Evolutionary conservation across 2,888 invertebrate genomes (phyloP).

Genomic region (Plagiodera versicolora): DNA sequence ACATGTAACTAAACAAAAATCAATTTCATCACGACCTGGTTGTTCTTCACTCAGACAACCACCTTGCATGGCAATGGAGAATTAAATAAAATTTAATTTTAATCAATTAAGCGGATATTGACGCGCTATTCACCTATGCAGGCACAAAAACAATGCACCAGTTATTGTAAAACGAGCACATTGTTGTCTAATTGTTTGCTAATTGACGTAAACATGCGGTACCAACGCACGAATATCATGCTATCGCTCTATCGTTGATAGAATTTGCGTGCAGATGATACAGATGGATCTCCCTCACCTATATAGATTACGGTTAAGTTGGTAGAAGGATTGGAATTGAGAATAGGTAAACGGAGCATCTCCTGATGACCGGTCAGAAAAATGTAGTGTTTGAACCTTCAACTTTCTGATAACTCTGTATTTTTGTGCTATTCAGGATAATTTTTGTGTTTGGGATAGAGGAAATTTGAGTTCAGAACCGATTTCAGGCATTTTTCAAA

Average conservation of each 20-base stretch:
- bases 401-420: no score
- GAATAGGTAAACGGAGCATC: no score
- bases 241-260: conserved; percentile 27
- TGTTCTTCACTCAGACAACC: not conserved
- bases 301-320: conserved; percentile 35
- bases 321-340: no score
- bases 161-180: conserved; percentile 38
- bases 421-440: no score
- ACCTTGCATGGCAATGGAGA: conserved; percentile 3
- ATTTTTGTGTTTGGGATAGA: no score
- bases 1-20: no score
- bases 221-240: conserved; percentile 38
- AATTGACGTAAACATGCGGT: conserved; percentile 41
- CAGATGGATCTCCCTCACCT: conserved; percentile 35
- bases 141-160: conserved; percentile 35
- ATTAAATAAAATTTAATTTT: not conserved
- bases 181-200: conserved; percentile 41
- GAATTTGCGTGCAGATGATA: conserved; percentile 38
- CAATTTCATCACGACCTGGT: not conserved
- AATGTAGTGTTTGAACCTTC: no score
- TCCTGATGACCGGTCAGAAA: no score
- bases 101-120: conserved; percentile 11
- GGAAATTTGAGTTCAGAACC: no score
- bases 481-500: no score
- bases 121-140: conserved; percentile 17